A percentile compares a stretch with the other conserved stretches of the same genome.
These are phyloP conservation scores for Pediacus dermestoides DNA, from an alignment of 2,888 invertebrate genomes.

Conservation along the genomic window DNA sequence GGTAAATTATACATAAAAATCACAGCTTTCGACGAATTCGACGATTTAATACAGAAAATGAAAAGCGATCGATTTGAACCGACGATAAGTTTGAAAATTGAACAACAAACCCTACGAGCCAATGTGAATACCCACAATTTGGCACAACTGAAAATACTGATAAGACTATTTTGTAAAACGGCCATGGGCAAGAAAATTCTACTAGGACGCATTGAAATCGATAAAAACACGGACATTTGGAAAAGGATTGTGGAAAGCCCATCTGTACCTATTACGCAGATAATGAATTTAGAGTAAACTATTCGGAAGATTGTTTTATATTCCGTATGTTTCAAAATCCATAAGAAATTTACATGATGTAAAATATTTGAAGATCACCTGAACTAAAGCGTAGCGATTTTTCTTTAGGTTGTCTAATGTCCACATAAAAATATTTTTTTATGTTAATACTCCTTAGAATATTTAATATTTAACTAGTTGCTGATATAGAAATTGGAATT, in stretches of 20 bases:
- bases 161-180: slow-evolving; percentile 64
- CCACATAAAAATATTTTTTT: too few species aligned
- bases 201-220: slow-evolving; percentile 64
- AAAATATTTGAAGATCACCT: too few species aligned
- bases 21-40: slow-evolving; percentile 62
- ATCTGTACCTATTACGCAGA: slow-evolving; percentile 56
- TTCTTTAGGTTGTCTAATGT: too few species aligned
- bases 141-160: slow-evolving; percentile 61
- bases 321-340: too few species aligned
- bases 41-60: slow-evolving; percentile 52
- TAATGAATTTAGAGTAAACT: slow-evolving; percentile 57
- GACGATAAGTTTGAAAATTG: slow-evolving; percentile 73
- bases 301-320: slow-evolving; percentile 1
- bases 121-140: slow-evolving; percentile 62
- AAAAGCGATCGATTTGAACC: slow-evolving; percentile 72
- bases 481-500: too few species aligned
- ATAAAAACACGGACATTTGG: slow-evolving; percentile 63
- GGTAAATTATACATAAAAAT: slow-evolving; percentile 75
- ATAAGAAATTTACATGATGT: too few species aligned
- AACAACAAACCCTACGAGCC: slow-evolving; percentile 61
- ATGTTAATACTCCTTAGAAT: too few species aligned
- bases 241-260: slow-evolving; percentile 58
- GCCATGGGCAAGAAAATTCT: slow-evolving; percentile 66
- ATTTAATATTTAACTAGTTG: too few species aligned
- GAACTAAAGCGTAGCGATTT: too few species aligned